These are phyloP conservation scores for Pogonognathellus flavescens DNA, from an alignment of 1,140 invertebrate species.

Conservation along the genomic window DNA sequence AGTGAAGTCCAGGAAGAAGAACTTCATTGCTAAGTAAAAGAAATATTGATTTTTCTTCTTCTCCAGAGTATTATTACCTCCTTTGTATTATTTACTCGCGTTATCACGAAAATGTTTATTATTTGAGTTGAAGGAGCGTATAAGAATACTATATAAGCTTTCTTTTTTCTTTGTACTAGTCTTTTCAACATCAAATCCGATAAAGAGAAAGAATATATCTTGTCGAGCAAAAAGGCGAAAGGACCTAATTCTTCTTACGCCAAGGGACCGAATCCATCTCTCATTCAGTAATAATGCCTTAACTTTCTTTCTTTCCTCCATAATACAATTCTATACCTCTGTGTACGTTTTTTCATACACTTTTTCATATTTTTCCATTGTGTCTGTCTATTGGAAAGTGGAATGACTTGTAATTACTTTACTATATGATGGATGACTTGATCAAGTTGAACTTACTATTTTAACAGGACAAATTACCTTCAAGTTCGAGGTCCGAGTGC, in stretches of 20 bases:
- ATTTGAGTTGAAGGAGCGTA: not conserved
- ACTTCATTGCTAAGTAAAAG: constrained; percentile 62
- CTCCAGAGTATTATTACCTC: not conserved
- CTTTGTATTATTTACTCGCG: not conserved
- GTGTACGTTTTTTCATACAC: not conserved
- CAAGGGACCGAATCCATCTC: constrained; percentile 61
- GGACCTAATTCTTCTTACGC: constrained; percentile 61
- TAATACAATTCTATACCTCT: no score
- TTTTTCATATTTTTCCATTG: not conserved
- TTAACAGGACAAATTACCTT: constrained; percentile 57
- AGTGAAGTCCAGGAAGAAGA: constrained; percentile 61
- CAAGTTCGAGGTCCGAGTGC: constrained; percentile 53
- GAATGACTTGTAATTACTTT: constrained; percentile 10
- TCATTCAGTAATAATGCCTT: constrained; percentile 54
- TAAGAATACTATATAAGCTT: not conserved
- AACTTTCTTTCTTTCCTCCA: not conserved
- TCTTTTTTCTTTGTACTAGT: constrained; percentile 50
- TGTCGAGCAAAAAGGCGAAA: constrained; percentile 54
- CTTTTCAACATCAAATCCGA: constrained; percentile 61
- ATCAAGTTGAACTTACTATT: not conserved
- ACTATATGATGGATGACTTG: not conserved
- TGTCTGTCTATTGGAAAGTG: not conserved
- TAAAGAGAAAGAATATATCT: constrained; percentile 52
- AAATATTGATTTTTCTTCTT: constrained; percentile 2
- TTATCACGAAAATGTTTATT: not conserved